phyloP scores from a whole-genome alignment of 2,113 vertebrate species.

The Trachemys scripta region DNA sequence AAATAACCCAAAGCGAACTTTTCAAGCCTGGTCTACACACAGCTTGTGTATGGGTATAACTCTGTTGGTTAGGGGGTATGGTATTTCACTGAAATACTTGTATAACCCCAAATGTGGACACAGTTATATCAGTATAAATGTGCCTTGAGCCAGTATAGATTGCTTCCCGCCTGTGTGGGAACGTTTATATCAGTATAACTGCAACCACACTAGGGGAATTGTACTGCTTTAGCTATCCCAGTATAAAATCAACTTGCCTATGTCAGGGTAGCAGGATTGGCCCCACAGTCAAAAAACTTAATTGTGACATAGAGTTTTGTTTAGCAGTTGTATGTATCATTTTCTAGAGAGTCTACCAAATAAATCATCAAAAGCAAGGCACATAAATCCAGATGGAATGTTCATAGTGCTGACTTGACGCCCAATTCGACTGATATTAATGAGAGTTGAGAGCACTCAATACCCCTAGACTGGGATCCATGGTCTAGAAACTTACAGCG shows the following conservation, averaged over 20 bases:
- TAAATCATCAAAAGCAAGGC: not conserved
- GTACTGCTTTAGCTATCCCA: constrained; percentile 3
- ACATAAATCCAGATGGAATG: not conserved
- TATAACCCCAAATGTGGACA: not conserved
- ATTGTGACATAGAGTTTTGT: not conserved
- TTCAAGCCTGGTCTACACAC: accelerated
- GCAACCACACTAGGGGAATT: constrained; percentile 14
- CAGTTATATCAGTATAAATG: not conserved
- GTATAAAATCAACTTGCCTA: not conserved
- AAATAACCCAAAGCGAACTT: not conserved
- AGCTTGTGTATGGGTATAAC: not conserved
- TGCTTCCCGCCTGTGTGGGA: not conserved
- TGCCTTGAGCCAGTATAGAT: not conserved
- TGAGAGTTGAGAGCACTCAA: not conserved
- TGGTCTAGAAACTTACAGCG: not conserved
- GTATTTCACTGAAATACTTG: not conserved
- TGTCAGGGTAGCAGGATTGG: not conserved
- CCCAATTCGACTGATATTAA: not conserved
- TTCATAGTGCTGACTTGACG: not conserved
- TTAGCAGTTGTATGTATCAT: not conserved
- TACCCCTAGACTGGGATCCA: not conserved
- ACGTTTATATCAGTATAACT: not conserved
- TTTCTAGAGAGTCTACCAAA: not conserved
- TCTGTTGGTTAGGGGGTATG: not conserved
- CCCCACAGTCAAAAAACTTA: not conserved